These are phyloP conservation scores for Cydia fagiglandana DNA, from an alignment of 1,140 invertebrate genomes.

Conservation along the genomic window DNA sequence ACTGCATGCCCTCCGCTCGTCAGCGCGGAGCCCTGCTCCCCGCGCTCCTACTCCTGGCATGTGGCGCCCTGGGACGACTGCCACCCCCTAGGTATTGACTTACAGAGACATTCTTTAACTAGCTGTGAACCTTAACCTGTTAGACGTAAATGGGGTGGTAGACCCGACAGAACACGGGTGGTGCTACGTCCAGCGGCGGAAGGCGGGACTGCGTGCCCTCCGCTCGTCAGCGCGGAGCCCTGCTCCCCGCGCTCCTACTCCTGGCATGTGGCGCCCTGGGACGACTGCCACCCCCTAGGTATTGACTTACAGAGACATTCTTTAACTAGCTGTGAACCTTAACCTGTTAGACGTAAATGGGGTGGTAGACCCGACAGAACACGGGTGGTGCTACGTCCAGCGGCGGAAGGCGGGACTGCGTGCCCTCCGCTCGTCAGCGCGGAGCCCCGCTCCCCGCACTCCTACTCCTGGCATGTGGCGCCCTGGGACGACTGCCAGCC, in stretches of 20 bases:
- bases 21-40: constrained; percentile 79
- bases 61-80: constrained; percentile 81
- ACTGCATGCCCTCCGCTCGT: constrained; percentile 79
- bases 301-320: neutral
- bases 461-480: too few relatives aligned
- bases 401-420: too few relatives aligned
- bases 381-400: too few relatives aligned
- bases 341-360: too few relatives aligned
- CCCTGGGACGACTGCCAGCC: too few relatives aligned
- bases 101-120: neutral
- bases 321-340: too few relatives aligned
- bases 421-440: too few relatives aligned
- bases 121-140: too few relatives aligned
- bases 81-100: constrained; percentile 75
- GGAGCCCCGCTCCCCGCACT: too few relatives aligned
- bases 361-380: too few relatives aligned
- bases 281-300: constrained; percentile 81
- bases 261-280: constrained; percentile 81
- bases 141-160: constrained; percentile 70
- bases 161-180: constrained; percentile 80
- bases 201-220: constrained; percentile 76
- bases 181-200: constrained; percentile 79
- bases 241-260: constrained; percentile 80
- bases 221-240: constrained; percentile 79
- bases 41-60: constrained; percentile 81